Evolutionary conservation across 1,140 invertebrate species (phyloP), one percentile per base, ranked within the genome.

Genomic region (Zaprionus tsacasi): DNA sequence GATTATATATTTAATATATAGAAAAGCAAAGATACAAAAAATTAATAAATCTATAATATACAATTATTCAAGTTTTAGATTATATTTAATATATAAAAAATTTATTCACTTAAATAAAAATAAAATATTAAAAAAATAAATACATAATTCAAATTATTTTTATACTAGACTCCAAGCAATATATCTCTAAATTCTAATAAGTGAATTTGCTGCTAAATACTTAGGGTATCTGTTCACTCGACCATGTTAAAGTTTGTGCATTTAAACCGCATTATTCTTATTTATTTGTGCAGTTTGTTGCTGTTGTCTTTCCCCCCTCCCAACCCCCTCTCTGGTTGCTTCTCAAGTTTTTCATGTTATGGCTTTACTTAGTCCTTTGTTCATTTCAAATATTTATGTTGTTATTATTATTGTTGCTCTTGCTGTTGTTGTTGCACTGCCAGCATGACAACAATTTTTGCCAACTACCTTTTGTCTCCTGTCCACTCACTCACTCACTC

Each of bases 321-420:
- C n/a, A 4, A n/a, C n/a, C 15, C 40, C 3, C n/a, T 15, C 7
- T 15, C n/a, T 43, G 40, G 40, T 8, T 71, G n/a, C 48, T 43
- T 61, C 43, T 15, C 45, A 70, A 68, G 38, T 54, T 65, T 25
- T 38, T 64, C 71, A 70, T 76, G 56, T 68, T 70, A 66, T 40
- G 27, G 61, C 76, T 58, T 73, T 75, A 67, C 57, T 72, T 70
- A 52, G 73, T 68, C 70, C 70, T 78, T 87, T 88, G 80, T 87
- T 74, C 60, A 60, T 48, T 66, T 83, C 54, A 87, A 80, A 88
- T 83, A 80, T 87, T 88, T 87, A 83, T 87, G 80, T 75, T 78
- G 81, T 75, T 76, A 5, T 43, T 43, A 43, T 43, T 43, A 13
- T 43, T 43, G 40, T 21, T 21, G 21, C 2, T 21, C 1, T 21